Base-by-base conservation (phyloP, 2,113 vertebrate species). In the Chloropsis hardwickii region DNA sequence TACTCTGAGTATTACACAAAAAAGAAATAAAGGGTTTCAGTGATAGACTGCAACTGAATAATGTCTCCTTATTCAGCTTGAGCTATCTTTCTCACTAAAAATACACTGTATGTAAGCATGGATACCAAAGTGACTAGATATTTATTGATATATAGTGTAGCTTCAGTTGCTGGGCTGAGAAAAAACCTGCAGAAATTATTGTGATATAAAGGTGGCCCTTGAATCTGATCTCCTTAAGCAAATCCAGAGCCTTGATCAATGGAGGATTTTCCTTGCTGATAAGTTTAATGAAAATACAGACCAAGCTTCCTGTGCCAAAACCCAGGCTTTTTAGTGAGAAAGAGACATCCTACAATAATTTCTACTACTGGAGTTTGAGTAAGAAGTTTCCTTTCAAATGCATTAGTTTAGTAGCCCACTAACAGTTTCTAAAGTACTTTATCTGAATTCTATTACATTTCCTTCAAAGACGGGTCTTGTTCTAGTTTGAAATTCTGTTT, bases 401-500 rank as follows among this genome's bases (percentile, higher is more conserved):
- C 6, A 37, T 84, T 79, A 19, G 25, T 72, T 90, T 87, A 90
- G 66, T 69, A 88, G 57, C 31, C 53, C 14, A 7, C 28, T 71
- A 82, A 48, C 42, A 39, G 11, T 90, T 82, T 93, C 31, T 92
- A 6, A 90, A 85, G 42, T 72, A 57, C 25, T 84, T 91, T 56
- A 65, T 44, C 53, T 81, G 60, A 92, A 74, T 62, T 60, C 56
- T 60, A 4, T 18, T 57, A 37, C 65, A 56, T 84, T 91, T 87
- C 61, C 73, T 85, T 89, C 57, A 74, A 90, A 90, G 7, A 51
- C 60, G 57, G 16, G 3, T 58, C 77, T 89, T 71, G 54, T 1
- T 67, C 85, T 82, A 61, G 24, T 45, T 83, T 80, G 58, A 80
- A 81, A 94, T 76, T 87, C 61, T 95, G 73, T 94, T 94, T 94